Base-by-base conservation (phyloP, 1,140 invertebrate genomes). In the Apis cerana region DNA sequence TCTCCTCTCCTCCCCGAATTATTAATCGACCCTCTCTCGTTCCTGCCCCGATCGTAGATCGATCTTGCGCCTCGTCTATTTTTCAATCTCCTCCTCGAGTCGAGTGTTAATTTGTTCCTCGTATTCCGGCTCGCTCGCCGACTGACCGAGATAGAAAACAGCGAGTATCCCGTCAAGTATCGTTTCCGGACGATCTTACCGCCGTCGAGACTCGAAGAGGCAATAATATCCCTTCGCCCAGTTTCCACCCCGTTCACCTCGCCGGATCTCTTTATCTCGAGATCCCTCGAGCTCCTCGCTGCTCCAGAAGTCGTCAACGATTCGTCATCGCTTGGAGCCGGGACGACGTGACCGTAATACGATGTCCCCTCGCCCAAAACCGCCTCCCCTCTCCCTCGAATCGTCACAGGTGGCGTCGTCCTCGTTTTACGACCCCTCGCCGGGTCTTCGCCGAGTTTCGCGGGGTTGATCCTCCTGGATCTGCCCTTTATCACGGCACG, bases 311-410 rank as follows among this genome's bases (percentile, higher is more conserved):
- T 67, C 61, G n/a, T 50, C 71, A 65, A 13, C n/a, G 50, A 54
- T 2, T 64, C 27, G 43, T 80, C 50, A 72, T 64, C 59, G 23
- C 15, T 27, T 4, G 33, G 65, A 72, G 12, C 23, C 27, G 23
- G 0, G 9, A 2, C 62, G 54, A 81, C 71, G 80, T 75, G 80
- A 75, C 11, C 19, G 43, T 75, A 75, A 81, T 81, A 59, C 52
- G 33, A 15, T 52, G n/a, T 3, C 3, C 21, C 69, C 13, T 0
- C 21, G 19, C 43, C 21, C 21, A 10, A 2, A 0, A 21, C 19
- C 13, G 11, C 33, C 1, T 15, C 33, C 54, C n/a, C 33, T 15
- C 23, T 2, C 3, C 33, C 33, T 19, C 17, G 23, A 33, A 33
- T 50, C 23, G 12, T n/a, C 58, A 19, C 19, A 7, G 33, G 33